Evolutionary conservation across 2,113 vertebrate genomes (phyloP).

Genomic region (Mandrillus leucophaeus): DNA sequence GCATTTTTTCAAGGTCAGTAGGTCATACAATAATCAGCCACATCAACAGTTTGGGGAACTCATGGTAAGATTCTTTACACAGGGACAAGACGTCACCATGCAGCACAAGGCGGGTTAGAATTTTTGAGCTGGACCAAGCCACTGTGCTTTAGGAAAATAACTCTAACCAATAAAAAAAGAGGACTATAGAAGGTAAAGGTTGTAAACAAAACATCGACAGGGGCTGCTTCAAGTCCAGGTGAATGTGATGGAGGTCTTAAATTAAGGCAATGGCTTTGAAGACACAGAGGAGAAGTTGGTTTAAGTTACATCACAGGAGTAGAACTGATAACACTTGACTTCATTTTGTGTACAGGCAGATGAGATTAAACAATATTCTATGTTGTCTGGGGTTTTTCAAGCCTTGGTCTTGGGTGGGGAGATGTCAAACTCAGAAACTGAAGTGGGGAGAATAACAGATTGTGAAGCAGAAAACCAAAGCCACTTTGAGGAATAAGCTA

Average conservation of each 20-base stretch:
- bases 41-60: neutral
- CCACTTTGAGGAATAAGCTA: neutral
- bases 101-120: neutral
- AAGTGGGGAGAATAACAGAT: accelerated
- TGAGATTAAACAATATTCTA: no score
- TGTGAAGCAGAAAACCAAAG: neutral
- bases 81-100: neutral
- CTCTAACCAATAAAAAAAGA: accelerated
- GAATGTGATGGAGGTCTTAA: accelerated
- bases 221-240: neutral
- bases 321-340: accelerated
- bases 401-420: neutral
- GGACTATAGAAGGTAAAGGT: neutral
- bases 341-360: neutral
- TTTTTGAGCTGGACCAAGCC: neutral
- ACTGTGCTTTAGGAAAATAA: neutral
- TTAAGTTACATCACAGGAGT: accelerated
- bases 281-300: neutral
- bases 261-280: neutral
- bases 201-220: neutral
- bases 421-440: accelerated
- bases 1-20: neutral
- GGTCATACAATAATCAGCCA: neutral
- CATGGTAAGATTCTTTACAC: neutral
- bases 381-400: accelerated